Conservation (phyloP, 2,888 invertebrate genomes). For the Molanna angustata region DNA sequence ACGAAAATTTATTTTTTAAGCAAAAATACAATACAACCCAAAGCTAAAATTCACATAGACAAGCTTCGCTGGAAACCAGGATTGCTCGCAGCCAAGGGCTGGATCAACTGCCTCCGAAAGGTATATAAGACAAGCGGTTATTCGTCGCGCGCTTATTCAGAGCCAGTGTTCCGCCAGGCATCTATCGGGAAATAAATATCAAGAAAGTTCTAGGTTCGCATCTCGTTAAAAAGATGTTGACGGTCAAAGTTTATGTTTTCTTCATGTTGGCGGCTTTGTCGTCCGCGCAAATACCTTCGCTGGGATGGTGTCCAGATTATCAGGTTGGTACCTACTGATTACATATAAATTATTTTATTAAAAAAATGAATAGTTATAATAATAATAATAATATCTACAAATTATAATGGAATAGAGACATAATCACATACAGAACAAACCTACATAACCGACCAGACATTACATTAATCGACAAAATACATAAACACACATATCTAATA, state of each 20-base stretch:
- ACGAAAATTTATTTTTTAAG: too few relatives aligned
- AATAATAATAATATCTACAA: too few relatives aligned
- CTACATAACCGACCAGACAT: too few relatives aligned
- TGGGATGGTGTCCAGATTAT: constrained; percentile 77
- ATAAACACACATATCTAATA: too few relatives aligned
- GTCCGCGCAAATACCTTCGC: constrained; percentile 67
- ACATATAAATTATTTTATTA: too few relatives aligned
- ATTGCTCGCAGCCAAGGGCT: constrained; percentile 17
- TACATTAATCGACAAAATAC: too few relatives aligned
- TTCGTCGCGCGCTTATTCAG: constrained; percentile 22
- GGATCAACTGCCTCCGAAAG: constrained; percentile 21
- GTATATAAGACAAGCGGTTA: constrained; percentile 25
- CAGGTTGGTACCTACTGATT: constrained; percentile 50
- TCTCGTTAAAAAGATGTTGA: constrained; percentile 43
- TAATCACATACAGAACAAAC: too few relatives aligned
- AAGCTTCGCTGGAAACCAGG: constrained; percentile 1
- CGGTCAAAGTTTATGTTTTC: constrained; percentile 40
- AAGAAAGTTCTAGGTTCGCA: too few relatives aligned
- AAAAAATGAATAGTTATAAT: too few relatives aligned
- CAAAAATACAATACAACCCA: too few relatives aligned
- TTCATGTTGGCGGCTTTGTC: constrained; percentile 50
- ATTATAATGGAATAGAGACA: too few relatives aligned
- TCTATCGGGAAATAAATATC: background rate
- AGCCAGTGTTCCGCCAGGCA: constrained; percentile 1
- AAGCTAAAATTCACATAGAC: too few relatives aligned